Evolutionary conservation across 1,140 invertebrate genomes (phyloP), one percentile per base, ranked within the genome.

Genomic region (Adoxophyes honmai): DNA sequence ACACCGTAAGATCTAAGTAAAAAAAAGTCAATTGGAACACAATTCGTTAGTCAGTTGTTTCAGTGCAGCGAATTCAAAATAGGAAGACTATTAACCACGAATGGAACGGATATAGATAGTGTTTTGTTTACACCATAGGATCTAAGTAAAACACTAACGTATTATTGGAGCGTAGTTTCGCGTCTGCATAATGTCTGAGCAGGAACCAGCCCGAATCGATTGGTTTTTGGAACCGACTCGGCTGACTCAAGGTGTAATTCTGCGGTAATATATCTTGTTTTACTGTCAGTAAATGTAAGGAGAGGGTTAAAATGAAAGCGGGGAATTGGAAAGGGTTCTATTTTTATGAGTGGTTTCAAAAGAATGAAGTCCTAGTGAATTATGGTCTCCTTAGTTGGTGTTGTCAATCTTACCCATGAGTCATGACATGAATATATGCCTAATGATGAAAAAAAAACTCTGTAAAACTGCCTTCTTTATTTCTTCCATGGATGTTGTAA

Each of bases 251-350:
- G 39, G 39, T 48, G 42, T 48, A 48, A 48, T 48, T 48, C 21
- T 48, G 42, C n/a, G 21, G 42, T 48, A 18, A n/a, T 48, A 48
- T 21, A 48, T 48, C 42, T 48, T 33, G 42, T 48, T 48, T 48
- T 33, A 48, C n/a, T 6, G n/a, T 21, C 42, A 21, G 21, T 44
- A 44, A 44, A 44, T n/a, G 42, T 48, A 48, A 48, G 42, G 42
- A 28, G 10, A 4, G 16, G 3, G 10, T 48, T 1, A 6, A 48
- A 7, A 1, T 11, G n/a, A 4, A 21, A 48, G 42, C 42, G 42
- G 42, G n/a, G 11, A 18, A 9, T 44, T 44, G 16, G n/a, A 28
- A 3, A 28, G 6, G 21, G 2, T 28, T 28, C 21, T 28, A 28
- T n/a, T n/a, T n/a, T n/a, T n/a, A n/a, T n/a, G n/a, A n/a, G n/a